Conservation (phyloP, 2,113 vertebrate species). For the Chloebia gouldiae region DNA sequence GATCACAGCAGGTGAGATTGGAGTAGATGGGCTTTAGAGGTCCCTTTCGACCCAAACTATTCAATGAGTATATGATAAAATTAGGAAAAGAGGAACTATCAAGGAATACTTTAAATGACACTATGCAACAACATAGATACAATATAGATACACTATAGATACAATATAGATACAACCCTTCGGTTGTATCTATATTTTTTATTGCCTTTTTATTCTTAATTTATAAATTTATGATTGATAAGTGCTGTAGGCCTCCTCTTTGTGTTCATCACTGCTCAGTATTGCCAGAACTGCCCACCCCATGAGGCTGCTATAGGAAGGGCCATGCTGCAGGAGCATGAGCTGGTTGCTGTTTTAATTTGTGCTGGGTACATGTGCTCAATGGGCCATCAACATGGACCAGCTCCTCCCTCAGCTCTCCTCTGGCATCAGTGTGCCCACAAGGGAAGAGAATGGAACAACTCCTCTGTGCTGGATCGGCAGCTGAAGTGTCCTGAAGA, state of each 20-base stretch:
- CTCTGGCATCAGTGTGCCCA: neutral
- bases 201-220: neutral
- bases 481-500: neutral
- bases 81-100: neutral
- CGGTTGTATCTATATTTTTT: fast-evolving
- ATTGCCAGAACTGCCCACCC: neutral
- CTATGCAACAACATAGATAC: too few relatives aligned
- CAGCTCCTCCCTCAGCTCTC: neutral
- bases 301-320: neutral
- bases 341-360: neutral
- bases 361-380: neutral
- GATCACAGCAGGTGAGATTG: fast-evolving
- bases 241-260: neutral
- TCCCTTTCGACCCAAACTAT: neutral
- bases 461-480: neutral
- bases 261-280: neutral
- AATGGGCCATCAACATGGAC: neutral
- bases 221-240: neutral
- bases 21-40: neutral
- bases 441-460: neutral
- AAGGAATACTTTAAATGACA: neutral
- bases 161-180: too few relatives aligned
- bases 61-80: neutral
- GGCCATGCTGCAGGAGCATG: neutral
- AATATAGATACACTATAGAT: too few relatives aligned